Base-by-base conservation (phyloP, 35 echinoderm and acorn worm species). In the Amphiura filiformis region DNA sequence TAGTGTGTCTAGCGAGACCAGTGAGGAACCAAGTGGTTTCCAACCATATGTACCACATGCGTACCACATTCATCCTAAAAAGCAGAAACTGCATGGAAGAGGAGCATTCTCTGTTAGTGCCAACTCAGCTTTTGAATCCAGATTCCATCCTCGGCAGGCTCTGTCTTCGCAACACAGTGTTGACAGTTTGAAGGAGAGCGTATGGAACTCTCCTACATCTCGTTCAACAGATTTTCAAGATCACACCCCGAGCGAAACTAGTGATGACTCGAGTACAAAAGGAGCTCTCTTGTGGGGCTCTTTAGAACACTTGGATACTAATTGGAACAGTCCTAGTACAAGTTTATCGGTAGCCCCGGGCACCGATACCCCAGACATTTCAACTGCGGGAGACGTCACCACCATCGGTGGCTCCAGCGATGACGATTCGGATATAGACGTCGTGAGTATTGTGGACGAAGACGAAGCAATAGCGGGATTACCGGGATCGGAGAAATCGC, bases 71-170 rank as follows among this genome's bases (percentile, higher is more conserved):
- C 42, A 38, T 65, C 84, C 84, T 57, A 85, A 85, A 35, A 79
- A 80, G 14, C 82, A 77, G 31, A 56, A 64, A 14, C 36, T 83
- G 77, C 37, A 70, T 34, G 39, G 89, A 34, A 78, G 81, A 52
- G 41, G 81, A 4, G 39, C 89, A 13, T 91, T 91, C 75, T 76
- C 49, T 52, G 38, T 91, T 18, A 91, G 89, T 34, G 65, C 77
- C 65, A 91, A 84, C 89, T 91, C 89, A 41, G 89, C 89, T n/a
- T 91, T 91, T 79, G 89, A 91, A 78, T 84, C 89, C 28, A 57
- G 65, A 65, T 87, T 76, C 1, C 65, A 87, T 78, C 36, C 85
- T 9, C 65, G 84, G 39, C 65, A 75, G 23, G 38, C 81, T 28
- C 81, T 81, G 26, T 78, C 88, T 32, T 40, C 70, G 30, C 38